Base-by-base conservation (phyloP, 1,140 invertebrate genomes). In the Leptinotarsa undecemlineata region DNA sequence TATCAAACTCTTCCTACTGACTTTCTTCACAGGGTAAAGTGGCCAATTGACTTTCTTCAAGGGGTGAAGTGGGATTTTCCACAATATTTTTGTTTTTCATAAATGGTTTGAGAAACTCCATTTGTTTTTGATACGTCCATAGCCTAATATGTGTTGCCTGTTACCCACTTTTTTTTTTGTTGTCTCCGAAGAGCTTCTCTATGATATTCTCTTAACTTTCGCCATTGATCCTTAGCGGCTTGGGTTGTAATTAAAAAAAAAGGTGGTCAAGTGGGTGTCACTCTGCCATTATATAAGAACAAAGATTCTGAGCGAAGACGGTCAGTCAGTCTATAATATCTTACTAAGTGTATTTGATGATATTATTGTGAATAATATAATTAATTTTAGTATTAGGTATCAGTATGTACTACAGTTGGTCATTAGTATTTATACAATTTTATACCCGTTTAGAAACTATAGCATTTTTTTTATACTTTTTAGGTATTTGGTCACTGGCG, bases 401-500 rank as follows among this genome's bases (percentile, higher is more conserved):
- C 6, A 61, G 14, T 20, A 61, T 61, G 15, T 15, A n/a, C 17
- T n/a, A 61, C 4, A 61, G 5, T n/a, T n/a, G 1, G 60, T 61
- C 20, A 20, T 6, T 2, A 61, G 20, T 61, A 20, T 61, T 33
- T 33, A 33, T 33, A 33, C 33, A 33, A 8, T 33, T 33, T 6
- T 6, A 8, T 8, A 61, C 11, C 4, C 5, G 20, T 61, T 61
- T n/a, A 61, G 17, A n/a, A n/a, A 61, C 17, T 61, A n/a, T 17
- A 33, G 26, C 26, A 33, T 33, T 33, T 33, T 33, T 20, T 68
- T 68, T 17, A 21, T 48, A 48, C 19, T 60, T 75, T 77, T 66
- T 26, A 74, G 74, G 64, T 75, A 71, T 66, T 72, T 77, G 70
- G 76, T 69, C 13, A 70, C 68, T 57, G 76, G 73, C 13, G 62